Conservation (phyloP, 2,797 vertebrate species). For the Parauchenoglanis ngamensis region DNA sequence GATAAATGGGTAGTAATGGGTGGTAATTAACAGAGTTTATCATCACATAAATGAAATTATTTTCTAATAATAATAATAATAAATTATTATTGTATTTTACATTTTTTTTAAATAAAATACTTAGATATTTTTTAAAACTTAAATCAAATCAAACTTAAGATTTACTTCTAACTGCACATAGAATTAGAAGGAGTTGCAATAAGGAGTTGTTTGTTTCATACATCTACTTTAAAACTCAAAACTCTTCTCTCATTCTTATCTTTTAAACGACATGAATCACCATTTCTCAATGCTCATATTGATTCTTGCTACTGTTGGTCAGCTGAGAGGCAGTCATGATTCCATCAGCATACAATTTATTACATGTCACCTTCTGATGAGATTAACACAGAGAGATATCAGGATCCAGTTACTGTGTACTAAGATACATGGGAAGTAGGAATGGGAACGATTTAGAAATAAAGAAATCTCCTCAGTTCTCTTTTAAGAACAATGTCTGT, state of each 20-base stretch:
- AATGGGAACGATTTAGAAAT: not conserved
- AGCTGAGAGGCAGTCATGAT: not conserved
- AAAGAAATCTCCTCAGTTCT: not conserved
- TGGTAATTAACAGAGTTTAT: not conserved
- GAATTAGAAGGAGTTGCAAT: not conserved
- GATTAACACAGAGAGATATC: not conserved
- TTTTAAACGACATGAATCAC: constrained; percentile 5
- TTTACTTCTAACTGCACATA: not conserved
- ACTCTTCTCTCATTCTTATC: not conserved
- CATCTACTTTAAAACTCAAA: not conserved
- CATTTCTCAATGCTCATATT: not conserved
- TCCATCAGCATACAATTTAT: not conserved
- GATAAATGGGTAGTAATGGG: not conserved
- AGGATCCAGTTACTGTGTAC: not conserved
- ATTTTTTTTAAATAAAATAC: not conserved
- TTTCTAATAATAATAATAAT: too few relatives aligned
- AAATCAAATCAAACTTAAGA: not conserved
- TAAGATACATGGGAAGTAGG: not conserved
- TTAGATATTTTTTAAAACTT: not conserved
- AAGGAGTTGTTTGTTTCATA: not conserved
- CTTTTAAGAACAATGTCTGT: constrained; percentile 1
- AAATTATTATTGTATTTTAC: too few relatives aligned
- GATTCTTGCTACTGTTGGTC: not conserved
- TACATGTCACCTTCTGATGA: not conserved
- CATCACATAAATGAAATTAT: not conserved